phyloP scores from a whole-genome alignment of 1,140 invertebrate species.

The Geopemphigus sp. region DNA sequence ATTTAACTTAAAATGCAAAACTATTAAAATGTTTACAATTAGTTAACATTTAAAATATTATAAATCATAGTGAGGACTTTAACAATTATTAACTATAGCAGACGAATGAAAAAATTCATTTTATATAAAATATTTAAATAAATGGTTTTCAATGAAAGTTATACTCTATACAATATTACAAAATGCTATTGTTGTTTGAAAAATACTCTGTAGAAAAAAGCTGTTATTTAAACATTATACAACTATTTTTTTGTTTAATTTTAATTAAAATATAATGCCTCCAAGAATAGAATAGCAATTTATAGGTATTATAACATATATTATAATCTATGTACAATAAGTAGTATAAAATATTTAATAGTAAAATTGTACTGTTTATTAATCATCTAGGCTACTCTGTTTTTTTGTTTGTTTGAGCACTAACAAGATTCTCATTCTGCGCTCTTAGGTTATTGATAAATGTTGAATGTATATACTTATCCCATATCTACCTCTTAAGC shows the following conservation, averaged over 20 bases:
- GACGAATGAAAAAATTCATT: background rate
- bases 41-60: background rate
- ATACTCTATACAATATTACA: constrained; percentile 1
- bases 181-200: constrained; percentile 27
- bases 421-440: constrained; percentile 23
- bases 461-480: background rate
- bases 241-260: background rate
- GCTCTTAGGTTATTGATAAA: background rate
- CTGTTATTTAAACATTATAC: background rate
- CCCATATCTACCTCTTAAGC: constrained; percentile 4
- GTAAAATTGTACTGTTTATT: constrained; percentile 44
- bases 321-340: constrained; percentile 23
- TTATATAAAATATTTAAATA: background rate
- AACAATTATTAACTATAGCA: background rate
- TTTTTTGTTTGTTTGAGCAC: constrained; percentile 44
- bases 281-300: constrained; percentile 13
- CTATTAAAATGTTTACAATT: background rate
- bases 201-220: constrained; percentile 45
- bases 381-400: constrained; percentile 44
- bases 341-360: constrained; percentile 44
- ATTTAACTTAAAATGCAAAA: background rate
- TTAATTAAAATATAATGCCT: constrained; percentile 31
- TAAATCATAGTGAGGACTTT: background rate
- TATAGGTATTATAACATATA: constrained; percentile 26
- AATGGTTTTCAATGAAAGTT: constrained; percentile 6